Evolutionary conservation across 2,888 invertebrate species (phyloP).

Genomic region (Pammene aurita): DNA sequence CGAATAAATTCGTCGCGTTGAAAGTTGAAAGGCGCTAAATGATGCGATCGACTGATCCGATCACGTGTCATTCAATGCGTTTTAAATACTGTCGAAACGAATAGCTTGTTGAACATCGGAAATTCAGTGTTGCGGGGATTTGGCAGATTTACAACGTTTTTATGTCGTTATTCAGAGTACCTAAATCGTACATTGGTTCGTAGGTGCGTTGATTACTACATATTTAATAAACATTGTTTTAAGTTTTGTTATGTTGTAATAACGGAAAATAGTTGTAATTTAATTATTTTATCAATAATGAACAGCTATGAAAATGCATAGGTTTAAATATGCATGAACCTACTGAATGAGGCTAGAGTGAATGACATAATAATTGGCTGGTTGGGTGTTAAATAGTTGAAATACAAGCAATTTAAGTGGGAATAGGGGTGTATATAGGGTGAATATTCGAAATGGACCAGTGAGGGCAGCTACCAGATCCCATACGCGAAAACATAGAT

Average conservation of each 20-base stretch:
- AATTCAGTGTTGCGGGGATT: conserved; percentile 25
- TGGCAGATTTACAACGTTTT: conserved; percentile 31
- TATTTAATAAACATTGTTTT: not conserved
- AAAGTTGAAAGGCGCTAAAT: conserved; percentile 28
- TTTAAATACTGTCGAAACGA: conserved; percentile 27
- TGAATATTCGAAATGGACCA: too few species aligned
- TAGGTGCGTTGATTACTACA: not conserved
- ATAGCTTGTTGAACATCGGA: conserved; percentile 30
- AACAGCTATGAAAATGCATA: too few species aligned
- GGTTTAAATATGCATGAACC: too few species aligned
- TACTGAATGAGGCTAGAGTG: too few species aligned
- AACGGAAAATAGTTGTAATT: too few species aligned
- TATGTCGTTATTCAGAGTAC: conserved; percentile 1
- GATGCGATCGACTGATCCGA: conserved; percentile 29
- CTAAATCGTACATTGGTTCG: not conserved
- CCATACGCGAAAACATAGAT: too few species aligned
- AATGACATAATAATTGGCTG: too few species aligned
- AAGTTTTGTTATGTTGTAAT: not conserved
- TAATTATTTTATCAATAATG: too few species aligned
- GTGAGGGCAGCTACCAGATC: too few species aligned
- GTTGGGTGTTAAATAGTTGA: too few species aligned
- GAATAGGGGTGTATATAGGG: too few species aligned
- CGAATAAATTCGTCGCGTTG: conserved; percentile 14
- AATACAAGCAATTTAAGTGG: too few species aligned
- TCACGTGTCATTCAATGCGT: conserved; percentile 32